Percentiles rank a stretch among this genome's conserved stretches.
Conservation (phyloP, 1,140 invertebrate genomes). For the Drosophila bifasciata region DNA sequence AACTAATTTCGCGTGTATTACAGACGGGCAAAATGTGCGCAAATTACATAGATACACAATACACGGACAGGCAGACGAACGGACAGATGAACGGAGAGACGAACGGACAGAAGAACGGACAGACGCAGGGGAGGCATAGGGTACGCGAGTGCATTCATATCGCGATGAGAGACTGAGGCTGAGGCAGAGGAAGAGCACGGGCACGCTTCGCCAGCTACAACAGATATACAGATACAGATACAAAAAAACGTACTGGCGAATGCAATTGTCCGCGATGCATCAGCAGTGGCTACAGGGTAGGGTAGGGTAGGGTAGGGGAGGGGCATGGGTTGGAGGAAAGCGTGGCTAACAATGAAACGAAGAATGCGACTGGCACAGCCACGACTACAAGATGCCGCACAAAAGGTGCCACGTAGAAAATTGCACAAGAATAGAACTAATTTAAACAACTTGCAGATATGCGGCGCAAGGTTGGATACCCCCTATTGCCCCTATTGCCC, state of each 20-base stretch:
- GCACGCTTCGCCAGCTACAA: constrained; percentile 25
- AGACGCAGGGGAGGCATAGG: constrained; percentile 4
- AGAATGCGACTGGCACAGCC: constrained; percentile 34
- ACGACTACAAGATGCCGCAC: constrained; percentile 39
- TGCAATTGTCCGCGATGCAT: constrained; percentile 59
- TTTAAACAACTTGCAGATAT: constrained; percentile 77
- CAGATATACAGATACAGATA: constrained; percentile 21
- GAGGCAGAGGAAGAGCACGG: background rate
- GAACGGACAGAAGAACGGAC: background rate
- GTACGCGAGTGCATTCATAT: constrained; percentile 25
- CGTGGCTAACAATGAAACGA: constrained; percentile 50
- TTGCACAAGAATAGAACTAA: constrained; percentile 80
- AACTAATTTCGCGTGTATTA: constrained; percentile 68
- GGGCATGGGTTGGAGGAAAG: constrained; percentile 20
- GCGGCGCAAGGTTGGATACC: constrained; percentile 26
- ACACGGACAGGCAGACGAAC: background rate
- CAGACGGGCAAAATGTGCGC: constrained; percentile 51
- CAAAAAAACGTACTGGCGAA: constrained; percentile 51
- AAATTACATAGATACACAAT: constrained; percentile 56
- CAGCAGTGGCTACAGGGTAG: background rate
- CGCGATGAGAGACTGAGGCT: too few species aligned
- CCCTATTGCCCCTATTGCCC: background rate
- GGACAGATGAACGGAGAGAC: background rate
- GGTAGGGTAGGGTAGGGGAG: background rate
- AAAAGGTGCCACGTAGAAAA: constrained; percentile 79